These are phyloP conservation scores for Chloropsis hardwickii DNA, from an alignment of 2,113 vertebrate species.

Conservation along the genomic window DNA sequence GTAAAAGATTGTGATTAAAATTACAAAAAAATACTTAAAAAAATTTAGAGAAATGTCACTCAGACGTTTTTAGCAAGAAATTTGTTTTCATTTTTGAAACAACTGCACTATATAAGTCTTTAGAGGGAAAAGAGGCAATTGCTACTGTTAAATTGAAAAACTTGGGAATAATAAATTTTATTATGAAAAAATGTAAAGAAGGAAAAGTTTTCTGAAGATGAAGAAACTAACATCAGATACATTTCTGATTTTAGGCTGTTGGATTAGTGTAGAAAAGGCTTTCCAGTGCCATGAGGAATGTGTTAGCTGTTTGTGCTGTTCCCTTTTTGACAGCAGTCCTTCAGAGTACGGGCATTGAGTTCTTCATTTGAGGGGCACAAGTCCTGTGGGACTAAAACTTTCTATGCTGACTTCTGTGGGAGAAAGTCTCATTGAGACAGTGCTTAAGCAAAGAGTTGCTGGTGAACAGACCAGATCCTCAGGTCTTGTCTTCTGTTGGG, in stretches of 20 bases:
- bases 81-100: background rate
- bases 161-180: background rate
- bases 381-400: background rate
- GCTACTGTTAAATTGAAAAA: background rate
- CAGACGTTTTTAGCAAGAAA: background rate
- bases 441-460: background rate
- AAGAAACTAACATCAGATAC: background rate
- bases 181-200: background rate
- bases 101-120: background rate
- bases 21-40: background rate
- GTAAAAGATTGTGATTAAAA: background rate
- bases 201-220: background rate
- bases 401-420: background rate
- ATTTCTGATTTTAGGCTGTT: background rate
- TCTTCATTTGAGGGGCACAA: background rate
- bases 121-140: background rate
- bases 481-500: background rate
- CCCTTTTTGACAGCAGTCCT: background rate
- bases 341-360: background rate
- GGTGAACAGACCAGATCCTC: background rate
- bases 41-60: background rate
- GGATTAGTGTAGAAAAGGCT: background rate
- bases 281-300: background rate
- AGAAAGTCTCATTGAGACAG: background rate
- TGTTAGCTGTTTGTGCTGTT: background rate